Conservation (phyloP, 1,140 invertebrate genomes). For the Drosophila nikananu region DNA sequence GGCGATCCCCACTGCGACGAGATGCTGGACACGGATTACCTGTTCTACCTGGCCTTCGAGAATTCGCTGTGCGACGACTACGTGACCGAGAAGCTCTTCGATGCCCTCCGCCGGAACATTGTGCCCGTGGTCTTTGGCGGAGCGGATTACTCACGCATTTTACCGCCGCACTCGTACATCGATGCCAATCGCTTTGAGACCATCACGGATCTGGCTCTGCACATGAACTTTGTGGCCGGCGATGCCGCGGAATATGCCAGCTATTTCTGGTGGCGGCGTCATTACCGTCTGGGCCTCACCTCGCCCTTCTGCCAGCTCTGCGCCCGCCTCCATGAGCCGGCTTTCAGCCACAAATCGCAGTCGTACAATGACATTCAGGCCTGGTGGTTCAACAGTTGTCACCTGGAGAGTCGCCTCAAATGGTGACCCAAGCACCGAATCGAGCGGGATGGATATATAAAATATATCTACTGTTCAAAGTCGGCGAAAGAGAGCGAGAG, state of each 20-base stretch:
- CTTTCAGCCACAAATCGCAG: conserved; percentile 56
- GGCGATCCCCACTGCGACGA: conserved; percentile 83
- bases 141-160: conserved; percentile 86
- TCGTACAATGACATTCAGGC: conserved; percentile 70
- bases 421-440: conserved; percentile 27
- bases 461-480: neutral
- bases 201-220: conserved; percentile 86
- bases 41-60: conserved; percentile 89
- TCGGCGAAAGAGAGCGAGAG: conserved; percentile 24
- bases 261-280: conserved; percentile 87
- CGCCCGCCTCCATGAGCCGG: conserved; percentile 66
- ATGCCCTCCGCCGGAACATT: conserved; percentile 77
- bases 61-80: conserved; percentile 87
- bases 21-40: conserved; percentile 86
- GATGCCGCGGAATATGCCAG: conserved; percentile 85
- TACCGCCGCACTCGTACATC: conserved; percentile 88
- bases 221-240: conserved; percentile 86
- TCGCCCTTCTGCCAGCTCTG: conserved; percentile 82
- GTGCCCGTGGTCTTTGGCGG: conserved; percentile 88
- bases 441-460: neutral
- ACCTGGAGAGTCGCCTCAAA: conserved; percentile 55
- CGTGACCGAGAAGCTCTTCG: conserved; percentile 88
- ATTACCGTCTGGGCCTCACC: conserved; percentile 71
- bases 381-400: conserved; percentile 82
- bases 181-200: conserved; percentile 87